Percentiles rank a stretch among this genome's conserved stretches.
phyloP scores from a whole-genome alignment of 2,888 invertebrate species.

The Matsumyia berberina region DNA sequence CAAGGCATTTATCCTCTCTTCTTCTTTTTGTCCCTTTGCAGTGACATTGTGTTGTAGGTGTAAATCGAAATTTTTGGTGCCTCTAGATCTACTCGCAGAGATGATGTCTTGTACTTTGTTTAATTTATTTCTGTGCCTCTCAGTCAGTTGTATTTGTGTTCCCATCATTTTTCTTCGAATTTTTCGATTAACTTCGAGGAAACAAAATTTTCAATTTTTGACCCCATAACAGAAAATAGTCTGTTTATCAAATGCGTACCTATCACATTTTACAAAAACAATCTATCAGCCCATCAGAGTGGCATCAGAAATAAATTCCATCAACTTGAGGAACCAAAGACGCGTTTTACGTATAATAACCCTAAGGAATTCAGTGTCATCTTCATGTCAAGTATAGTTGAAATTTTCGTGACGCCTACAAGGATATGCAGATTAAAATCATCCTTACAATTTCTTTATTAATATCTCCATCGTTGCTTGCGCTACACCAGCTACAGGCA shows the following conservation, averaged over 20 bases:
- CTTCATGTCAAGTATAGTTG: conserved; percentile 56
- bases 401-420: conserved; percentile 66
- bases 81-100: too few relatives aligned
- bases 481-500: conserved; percentile 2
- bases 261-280: conserved; percentile 10
- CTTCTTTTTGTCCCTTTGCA: too few relatives aligned
- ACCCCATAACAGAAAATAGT: too few relatives aligned
- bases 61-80: too few relatives aligned
- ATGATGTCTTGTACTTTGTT: too few relatives aligned
- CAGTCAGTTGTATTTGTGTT: too few relatives aligned
- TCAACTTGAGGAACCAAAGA: conserved; percentile 24
- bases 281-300: conserved; percentile 4
- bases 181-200: too few relatives aligned
- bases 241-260: background rate
- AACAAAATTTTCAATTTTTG: too few relatives aligned
- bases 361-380: conserved; percentile 61
- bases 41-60: too few relatives aligned
- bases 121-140: too few relatives aligned
- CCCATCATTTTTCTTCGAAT: too few relatives aligned
- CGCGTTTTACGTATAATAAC: conserved; percentile 43
- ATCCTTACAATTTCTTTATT: conserved; percentile 65
- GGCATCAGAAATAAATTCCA: conserved; percentile 36
- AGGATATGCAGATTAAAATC: conserved; percentile 74
- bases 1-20: too few relatives aligned
- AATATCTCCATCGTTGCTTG: conserved; percentile 39